A percentile compares a stretch with the other conserved stretches of the same genome.
phyloP scores from a whole-genome alignment of 2,113 vertebrate genomes.

The Odobenus rosmarus region DNA sequence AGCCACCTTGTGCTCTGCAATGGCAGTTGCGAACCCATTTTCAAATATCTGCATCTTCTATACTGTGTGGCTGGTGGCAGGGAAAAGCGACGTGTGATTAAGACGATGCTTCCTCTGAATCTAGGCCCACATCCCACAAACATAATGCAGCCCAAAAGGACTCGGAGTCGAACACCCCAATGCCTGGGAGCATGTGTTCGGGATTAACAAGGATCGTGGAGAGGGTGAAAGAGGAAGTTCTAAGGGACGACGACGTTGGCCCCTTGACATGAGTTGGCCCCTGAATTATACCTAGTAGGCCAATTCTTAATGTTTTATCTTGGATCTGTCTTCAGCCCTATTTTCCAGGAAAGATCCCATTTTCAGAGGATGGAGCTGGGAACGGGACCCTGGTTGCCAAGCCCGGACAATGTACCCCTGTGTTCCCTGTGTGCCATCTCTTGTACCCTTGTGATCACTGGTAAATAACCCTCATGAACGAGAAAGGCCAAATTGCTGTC shows the following conservation, averaged over 20 bases:
- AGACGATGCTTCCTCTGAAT: not conserved
- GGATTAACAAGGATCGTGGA: not conserved
- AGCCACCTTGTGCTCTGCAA: not conserved
- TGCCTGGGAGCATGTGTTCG: not conserved
- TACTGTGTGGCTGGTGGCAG: not conserved
- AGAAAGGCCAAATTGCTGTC: not conserved
- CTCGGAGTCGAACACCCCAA: fast-evolving
- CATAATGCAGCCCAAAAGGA: not conserved
- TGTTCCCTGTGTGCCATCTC: fast-evolving
- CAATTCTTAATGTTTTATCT: not conserved
- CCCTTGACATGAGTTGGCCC: not conserved
- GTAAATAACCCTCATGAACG: not conserved
- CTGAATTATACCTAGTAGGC: not conserved
- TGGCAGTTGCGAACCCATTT: not conserved
- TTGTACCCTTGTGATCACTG: not conserved
- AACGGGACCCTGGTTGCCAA: not conserved
- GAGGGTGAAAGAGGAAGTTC: not conserved
- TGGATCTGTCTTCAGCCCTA: not conserved
- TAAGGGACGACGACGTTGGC: too few relatives aligned
- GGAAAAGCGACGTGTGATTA: fast-evolving
- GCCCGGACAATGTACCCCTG: fast-evolving
- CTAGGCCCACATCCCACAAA: not conserved
- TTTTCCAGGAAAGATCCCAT: not conserved
- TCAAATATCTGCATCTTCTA: not conserved
- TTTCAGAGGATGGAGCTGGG: not conserved